These are phyloP conservation scores for Tethea ocularis DNA, from an alignment of 2,888 invertebrate genomes.

Conservation along the genomic window DNA sequence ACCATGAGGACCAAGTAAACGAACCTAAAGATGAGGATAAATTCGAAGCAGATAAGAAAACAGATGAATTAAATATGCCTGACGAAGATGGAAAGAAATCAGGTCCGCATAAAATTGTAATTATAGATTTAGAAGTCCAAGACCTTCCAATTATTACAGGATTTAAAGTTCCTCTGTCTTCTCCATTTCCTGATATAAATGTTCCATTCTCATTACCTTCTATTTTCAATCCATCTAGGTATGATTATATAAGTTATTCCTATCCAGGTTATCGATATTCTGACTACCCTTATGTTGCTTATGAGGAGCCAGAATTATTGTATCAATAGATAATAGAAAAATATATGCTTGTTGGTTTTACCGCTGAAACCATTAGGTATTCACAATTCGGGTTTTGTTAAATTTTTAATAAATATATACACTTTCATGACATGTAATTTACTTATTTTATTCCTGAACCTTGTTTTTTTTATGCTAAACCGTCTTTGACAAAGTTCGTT, in stretches of 20 bases:
- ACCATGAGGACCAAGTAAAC: slow-evolving; percentile 10
- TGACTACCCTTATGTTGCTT: neutral
- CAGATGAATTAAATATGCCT: slow-evolving; percentile 8
- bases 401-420: too few relatives aligned
- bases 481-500: too few relatives aligned
- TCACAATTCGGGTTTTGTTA: too few relatives aligned
- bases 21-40: slow-evolving; percentile 15
- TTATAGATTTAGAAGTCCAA: neutral
- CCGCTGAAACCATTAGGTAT: too few relatives aligned
- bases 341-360: too few relatives aligned
- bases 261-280: slow-evolving; percentile 5
- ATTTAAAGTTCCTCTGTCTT: slow-evolving; percentile 3
- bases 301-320: neutral
- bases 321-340: too few relatives aligned
- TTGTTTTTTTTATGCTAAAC: too few relatives aligned
- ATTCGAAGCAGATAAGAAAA: slow-evolving; percentile 16
- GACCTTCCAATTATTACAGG: neutral
- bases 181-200: slow-evolving; percentile 9
- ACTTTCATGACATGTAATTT: too few relatives aligned
- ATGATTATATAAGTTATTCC: slow-evolving; percentile 4
- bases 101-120: neutral
- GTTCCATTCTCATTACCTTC: slow-evolving; percentile 11
- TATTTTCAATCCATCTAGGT: slow-evolving; percentile 8
- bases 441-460: too few relatives aligned
- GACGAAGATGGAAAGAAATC: neutral